Percentiles rank a stretch among this genome's conserved stretches.
These are phyloP conservation scores for Protula sp. DNA, from an alignment of 2,888 invertebrate genomes.

Conservation along the genomic window DNA sequence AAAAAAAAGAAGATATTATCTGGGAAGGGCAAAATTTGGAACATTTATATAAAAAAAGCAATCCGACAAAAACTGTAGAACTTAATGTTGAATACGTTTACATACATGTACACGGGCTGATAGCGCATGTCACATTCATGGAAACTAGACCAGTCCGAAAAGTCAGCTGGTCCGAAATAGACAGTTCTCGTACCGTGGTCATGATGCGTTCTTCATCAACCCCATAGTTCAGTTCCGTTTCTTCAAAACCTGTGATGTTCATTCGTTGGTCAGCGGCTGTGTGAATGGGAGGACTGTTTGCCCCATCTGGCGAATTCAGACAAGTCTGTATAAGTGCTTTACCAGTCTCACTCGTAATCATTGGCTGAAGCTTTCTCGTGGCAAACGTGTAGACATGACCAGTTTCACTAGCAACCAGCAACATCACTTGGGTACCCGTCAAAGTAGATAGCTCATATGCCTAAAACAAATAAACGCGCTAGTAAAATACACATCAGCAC, in stretches of 20 bases:
- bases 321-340: slow-evolving; percentile 98
- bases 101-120: no score
- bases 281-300: slow-evolving; percentile 19
- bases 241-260: slow-evolving; percentile 98
- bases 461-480: slow-evolving; percentile 60
- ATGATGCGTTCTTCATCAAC: slow-evolving; percentile 58
- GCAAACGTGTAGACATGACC: slow-evolving; percentile 99
- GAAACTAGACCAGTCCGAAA: no score
- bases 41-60: no score
- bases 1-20: no score
- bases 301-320: slow-evolving; percentile 56
- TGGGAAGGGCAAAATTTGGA: no score
- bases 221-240: slow-evolving; percentile 89
- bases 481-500: background rate
- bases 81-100: no score
- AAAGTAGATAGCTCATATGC: slow-evolving; percentile 98
- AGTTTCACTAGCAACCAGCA: slow-evolving; percentile 96
- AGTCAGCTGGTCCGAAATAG: no score
- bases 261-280: slow-evolving; percentile 74
- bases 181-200: no score
- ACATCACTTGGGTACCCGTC: slow-evolving; percentile 99
- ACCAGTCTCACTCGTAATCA: slow-evolving; percentile 91
- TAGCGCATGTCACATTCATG: no score
- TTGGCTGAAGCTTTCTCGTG: slow-evolving; percentile 88
- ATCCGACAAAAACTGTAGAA: no score